Conservation (phyloP, 1,140 invertebrate genomes). For the Ooceraea biroi region DNA sequence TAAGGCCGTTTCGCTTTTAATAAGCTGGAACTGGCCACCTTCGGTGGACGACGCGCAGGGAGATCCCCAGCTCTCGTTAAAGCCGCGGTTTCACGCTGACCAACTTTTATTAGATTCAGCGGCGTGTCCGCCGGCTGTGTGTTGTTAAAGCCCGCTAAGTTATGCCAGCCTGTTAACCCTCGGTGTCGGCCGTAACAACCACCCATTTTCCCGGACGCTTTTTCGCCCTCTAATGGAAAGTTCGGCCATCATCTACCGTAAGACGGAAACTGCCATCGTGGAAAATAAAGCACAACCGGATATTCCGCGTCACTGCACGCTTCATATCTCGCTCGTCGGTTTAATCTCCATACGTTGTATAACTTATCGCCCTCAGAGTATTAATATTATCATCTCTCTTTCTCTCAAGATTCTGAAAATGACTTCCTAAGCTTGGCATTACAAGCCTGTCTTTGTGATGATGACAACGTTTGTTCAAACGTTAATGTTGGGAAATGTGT, state of each 20-base stretch:
- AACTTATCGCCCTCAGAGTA: too few species aligned
- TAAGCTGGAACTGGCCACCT: conserved; percentile 78
- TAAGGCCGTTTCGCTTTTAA: conserved; percentile 81
- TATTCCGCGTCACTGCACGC: neutral
- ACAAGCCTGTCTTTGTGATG: neutral
- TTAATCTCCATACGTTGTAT: neutral
- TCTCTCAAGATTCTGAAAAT: too few species aligned
- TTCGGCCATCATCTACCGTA: conserved; percentile 27
- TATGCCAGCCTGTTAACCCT: conserved; percentile 68
- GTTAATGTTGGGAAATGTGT: too few species aligned
- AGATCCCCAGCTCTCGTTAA: conserved; percentile 70
- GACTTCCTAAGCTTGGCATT: too few species aligned
- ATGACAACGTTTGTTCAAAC: too few species aligned
- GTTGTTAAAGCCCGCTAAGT: conserved; percentile 76
- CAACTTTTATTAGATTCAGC: conserved; percentile 81
- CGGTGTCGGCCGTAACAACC: conserved; percentile 58
- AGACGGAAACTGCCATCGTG: neutral
- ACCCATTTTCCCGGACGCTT: conserved; percentile 59
- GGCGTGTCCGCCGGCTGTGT: conserved; percentile 64
- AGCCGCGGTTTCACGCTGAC: conserved; percentile 79
- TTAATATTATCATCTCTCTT: too few species aligned
- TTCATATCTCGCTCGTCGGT: neutral
- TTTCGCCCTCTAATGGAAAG: conserved; percentile 47
- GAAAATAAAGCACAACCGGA: neutral
- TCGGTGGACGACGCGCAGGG: conserved; percentile 50